Percentiles rank a stretch among this genome's conserved stretches.
Conservation (phyloP, 2,888 invertebrate genomes). For the Luperina testacea region DNA sequence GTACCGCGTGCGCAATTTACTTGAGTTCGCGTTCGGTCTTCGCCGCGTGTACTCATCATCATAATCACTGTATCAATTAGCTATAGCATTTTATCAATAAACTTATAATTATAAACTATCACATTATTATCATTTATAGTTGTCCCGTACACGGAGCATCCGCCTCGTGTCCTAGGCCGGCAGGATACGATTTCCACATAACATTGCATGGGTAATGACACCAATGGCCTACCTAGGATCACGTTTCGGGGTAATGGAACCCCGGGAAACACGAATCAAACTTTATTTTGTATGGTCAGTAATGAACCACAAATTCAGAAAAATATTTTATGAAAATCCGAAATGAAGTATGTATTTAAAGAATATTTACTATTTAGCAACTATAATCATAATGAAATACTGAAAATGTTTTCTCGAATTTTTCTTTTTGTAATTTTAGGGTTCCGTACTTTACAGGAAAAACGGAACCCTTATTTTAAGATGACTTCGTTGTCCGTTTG, state of each 20-base stretch:
- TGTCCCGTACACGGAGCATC: constrained; percentile 18
- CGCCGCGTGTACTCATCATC: too few relatives aligned
- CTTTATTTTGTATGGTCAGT: too few relatives aligned
- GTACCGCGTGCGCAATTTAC: too few relatives aligned
- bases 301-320: neutral
- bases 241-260: neutral
- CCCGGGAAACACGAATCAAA: neutral
- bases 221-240: neutral
- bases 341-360: neutral
- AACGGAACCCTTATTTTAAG: too few relatives aligned
- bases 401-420: neutral
- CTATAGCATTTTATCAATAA: too few relatives aligned
- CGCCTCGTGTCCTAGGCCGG: constrained; percentile 3
- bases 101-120: too few relatives aligned
- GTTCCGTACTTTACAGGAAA: too few relatives aligned
- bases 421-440: too few relatives aligned
- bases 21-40: too few relatives aligned
- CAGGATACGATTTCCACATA: constrained; percentile 27
- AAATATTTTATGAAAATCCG: neutral
- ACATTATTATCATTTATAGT: too few relatives aligned
- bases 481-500: too few relatives aligned
- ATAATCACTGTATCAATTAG: too few relatives aligned
- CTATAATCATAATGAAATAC: neutral
- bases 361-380: neutral
- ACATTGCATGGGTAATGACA: neutral